Evolutionary conservation across 2,888 invertebrate species (phyloP).

Genomic region (Parnassius mnemosyne): DNA sequence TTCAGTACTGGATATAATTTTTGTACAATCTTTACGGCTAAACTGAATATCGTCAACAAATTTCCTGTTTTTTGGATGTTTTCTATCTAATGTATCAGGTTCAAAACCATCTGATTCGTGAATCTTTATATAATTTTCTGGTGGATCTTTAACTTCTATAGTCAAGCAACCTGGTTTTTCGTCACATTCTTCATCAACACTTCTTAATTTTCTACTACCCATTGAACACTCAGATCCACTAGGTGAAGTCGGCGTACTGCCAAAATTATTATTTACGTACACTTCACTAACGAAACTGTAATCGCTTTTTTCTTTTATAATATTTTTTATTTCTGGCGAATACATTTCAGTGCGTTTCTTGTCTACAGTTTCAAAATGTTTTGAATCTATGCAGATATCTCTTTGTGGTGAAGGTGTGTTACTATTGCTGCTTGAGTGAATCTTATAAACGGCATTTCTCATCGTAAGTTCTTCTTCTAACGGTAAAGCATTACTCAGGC

Average conservation of each 20-base stretch:
- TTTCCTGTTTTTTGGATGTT: conserved; percentile 79
- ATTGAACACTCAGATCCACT: conserved; percentile 81
- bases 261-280: conserved; percentile 87
- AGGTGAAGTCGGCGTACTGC: conserved; percentile 80
- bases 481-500: conserved; percentile 86
- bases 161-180: conserved; percentile 89
- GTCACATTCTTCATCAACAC: conserved; percentile 71
- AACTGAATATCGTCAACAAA: conserved; percentile 50
- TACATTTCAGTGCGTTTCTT: conserved; percentile 49
- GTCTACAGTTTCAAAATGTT: conserved; percentile 70
- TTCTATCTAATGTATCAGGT: conserved; percentile 91
- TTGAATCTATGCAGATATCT: conserved; percentile 54
- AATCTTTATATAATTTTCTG: conserved; percentile 87
- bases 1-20: conserved; percentile 49
- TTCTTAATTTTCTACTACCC: conserved; percentile 79
- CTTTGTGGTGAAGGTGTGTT: conserved; percentile 68
- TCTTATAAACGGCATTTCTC: conserved; percentile 86
- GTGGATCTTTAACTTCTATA: conserved; percentile 91
- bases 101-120: conserved; percentile 92
- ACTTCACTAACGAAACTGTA: conserved; percentile 89
- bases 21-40: conserved; percentile 59
- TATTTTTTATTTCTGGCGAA: conserved; percentile 16
- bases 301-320: conserved; percentile 62
- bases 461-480: conserved; percentile 91
- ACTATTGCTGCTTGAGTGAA: conserved; percentile 79